Evolutionary conservation across 1,140 invertebrate genomes (phyloP).

Genomic region (Zelostemma sp.): DNA sequence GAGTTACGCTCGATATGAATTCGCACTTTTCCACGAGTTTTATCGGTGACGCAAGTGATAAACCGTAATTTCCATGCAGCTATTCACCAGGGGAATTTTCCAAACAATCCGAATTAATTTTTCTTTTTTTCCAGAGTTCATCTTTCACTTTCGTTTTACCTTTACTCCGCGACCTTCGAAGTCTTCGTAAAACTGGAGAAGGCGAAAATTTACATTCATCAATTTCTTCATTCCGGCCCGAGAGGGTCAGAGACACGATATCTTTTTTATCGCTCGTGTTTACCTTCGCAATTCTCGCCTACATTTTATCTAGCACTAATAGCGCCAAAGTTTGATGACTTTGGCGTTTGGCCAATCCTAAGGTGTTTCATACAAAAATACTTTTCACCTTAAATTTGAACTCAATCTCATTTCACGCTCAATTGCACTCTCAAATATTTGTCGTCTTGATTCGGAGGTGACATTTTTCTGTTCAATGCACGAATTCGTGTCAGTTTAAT

Average conservation of each 20-base stretch:
- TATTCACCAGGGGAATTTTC: too few relatives aligned
- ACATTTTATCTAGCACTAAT: constrained; percentile 16
- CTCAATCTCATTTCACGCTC: neutral
- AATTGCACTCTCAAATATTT: too few relatives aligned
- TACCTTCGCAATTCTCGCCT: too few relatives aligned
- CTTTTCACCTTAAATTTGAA: constrained; percentile 16
- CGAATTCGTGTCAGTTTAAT: constrained; percentile 4
- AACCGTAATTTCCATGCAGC: too few relatives aligned
- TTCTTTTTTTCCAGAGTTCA: too few relatives aligned
- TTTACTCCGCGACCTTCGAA: too few relatives aligned
- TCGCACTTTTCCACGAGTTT: neutral
- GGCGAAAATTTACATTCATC: too few relatives aligned
- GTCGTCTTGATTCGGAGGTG: neutral
- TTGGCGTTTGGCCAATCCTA: constrained; percentile 32
- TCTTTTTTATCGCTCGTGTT: neutral
- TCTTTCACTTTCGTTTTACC: too few relatives aligned
- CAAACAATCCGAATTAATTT: too few relatives aligned
- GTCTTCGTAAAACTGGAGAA: too few relatives aligned
- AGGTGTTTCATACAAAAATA: constrained; percentile 37
- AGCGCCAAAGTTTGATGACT: constrained; percentile 40
- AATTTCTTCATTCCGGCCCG: neutral
- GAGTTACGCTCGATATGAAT: constrained; percentile 9
- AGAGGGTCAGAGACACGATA: neutral
- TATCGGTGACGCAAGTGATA: neutral
- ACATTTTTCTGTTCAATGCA: constrained; percentile 9